Conservation (phyloP, 2,113 vertebrate genomes). For the Antennarius striatus region DNA sequence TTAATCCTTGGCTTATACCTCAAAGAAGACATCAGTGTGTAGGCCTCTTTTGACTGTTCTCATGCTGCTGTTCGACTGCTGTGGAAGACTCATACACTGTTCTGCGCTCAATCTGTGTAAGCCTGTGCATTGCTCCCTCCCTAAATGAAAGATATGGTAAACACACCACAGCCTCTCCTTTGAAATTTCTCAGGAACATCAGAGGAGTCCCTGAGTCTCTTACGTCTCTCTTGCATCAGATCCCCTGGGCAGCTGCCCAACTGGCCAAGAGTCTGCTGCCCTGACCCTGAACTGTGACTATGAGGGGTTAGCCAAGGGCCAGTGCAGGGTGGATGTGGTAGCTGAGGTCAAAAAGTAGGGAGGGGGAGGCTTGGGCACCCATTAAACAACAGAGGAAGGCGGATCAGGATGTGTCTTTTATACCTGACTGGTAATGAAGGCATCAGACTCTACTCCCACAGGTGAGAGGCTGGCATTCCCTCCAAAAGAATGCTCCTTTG, state of each 20-base stretch:
- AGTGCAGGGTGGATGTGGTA: constrained; percentile 68
- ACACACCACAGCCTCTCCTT: constrained; percentile 70
- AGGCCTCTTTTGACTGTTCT: constrained; percentile 34
- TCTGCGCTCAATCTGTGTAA: constrained; percentile 34
- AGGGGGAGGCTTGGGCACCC: constrained; percentile 43
- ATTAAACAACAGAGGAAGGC: constrained; percentile 80
- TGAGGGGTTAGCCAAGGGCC: constrained; percentile 79
- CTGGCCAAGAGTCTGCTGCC: constrained; percentile 72
- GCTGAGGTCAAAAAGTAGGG: constrained; percentile 58
- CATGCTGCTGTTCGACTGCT: constrained; percentile 52
- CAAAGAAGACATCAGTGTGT: constrained; percentile 11
- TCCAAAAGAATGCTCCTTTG: constrained; percentile 78
- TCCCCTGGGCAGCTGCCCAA: constrained; percentile 72
- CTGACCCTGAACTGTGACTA: constrained; percentile 76
- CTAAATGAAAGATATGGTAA: constrained; percentile 71
- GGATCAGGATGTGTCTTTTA: constrained; percentile 81
- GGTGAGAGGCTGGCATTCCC: constrained; percentile 62
- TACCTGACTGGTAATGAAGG: constrained; percentile 77
- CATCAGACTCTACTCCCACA: constrained; percentile 68
- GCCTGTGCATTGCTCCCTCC: constrained; percentile 25
- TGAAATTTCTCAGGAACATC: constrained; percentile 67
- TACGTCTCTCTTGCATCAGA: constrained; percentile 54
- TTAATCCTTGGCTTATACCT: background rate
- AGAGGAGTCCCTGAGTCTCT: constrained; percentile 63
- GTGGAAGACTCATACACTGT: constrained; percentile 66